phyloP scores from a whole-genome alignment of 2,888 invertebrate genomes.

The Drosophila merina region DNA sequence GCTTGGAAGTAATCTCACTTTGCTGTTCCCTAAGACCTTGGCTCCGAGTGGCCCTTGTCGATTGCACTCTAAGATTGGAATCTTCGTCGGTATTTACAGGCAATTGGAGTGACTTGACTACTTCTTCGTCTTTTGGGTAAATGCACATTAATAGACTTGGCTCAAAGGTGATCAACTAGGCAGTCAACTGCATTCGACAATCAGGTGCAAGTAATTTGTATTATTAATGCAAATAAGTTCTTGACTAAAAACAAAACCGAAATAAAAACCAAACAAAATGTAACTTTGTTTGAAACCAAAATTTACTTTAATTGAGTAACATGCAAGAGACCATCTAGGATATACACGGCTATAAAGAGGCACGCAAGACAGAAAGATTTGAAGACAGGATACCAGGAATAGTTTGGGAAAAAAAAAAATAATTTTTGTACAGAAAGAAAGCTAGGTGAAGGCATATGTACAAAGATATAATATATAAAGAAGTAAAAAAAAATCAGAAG shows the following conservation, averaged over 20 bases:
- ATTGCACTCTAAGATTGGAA: neutral
- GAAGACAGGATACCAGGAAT: slow-evolving; percentile 40
- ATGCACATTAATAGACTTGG: slow-evolving; percentile 36
- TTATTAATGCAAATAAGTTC: slow-evolving; percentile 58
- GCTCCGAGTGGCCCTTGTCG: slow-evolving; percentile 1
- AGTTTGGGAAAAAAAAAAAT: slow-evolving; percentile 10
- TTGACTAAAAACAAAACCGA: slow-evolving; percentile 17
- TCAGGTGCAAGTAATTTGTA: slow-evolving; percentile 67
- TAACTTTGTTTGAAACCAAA: slow-evolving; percentile 9
- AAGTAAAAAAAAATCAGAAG: neutral
- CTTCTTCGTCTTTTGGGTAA: slow-evolving; percentile 7
- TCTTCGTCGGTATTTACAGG: slow-evolving; percentile 11
- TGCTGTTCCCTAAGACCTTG: slow-evolving; percentile 17
- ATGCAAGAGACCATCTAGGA: slow-evolving; percentile 71
- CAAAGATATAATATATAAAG: slow-evolving; percentile 4
- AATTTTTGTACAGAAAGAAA: slow-evolving; percentile 36
- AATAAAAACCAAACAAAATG: slow-evolving; percentile 8
- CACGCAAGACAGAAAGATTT: slow-evolving; percentile 66
- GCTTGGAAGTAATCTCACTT: slow-evolving; percentile 17
- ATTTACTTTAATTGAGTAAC: slow-evolving; percentile 38
- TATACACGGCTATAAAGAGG: slow-evolving; percentile 65
- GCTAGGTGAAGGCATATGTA: slow-evolving; percentile 30
- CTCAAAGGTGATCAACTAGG: slow-evolving; percentile 59
- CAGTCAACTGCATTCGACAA: slow-evolving; percentile 66
- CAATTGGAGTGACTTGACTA: slow-evolving; percentile 13